phyloP scores from a whole-genome alignment of 2,888 invertebrate species.

The Mesorhabditis sp. region DNA sequence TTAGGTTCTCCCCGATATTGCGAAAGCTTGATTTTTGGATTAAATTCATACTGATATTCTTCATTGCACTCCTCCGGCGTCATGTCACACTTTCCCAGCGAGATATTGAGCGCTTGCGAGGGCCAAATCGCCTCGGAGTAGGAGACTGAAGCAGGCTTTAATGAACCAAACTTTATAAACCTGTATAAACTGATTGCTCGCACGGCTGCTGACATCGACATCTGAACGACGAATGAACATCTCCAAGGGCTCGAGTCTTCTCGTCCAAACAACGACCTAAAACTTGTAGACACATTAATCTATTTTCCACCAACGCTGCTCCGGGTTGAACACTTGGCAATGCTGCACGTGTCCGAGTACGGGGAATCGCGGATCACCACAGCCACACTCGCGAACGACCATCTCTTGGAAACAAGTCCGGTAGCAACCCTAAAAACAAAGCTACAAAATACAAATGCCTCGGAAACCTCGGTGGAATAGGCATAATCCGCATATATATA shows the following conservation, averaged over 20 bases:
- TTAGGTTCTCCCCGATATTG: not conserved
- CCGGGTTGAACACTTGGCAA: constrained; percentile 50
- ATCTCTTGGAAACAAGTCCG: constrained; percentile 53
- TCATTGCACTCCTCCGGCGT: constrained; percentile 46
- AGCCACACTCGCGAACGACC: constrained; percentile 48
- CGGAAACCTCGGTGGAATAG: constrained; percentile 49
- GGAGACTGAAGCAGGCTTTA: constrained; percentile 18
- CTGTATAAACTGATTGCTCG: constrained; percentile 47
- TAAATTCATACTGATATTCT: constrained; percentile 40
- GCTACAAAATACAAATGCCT: constrained; percentile 7
- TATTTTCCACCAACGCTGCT: constrained; percentile 23
- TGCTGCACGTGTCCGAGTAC: constrained; percentile 36
- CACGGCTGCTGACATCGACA: constrained; percentile 54
- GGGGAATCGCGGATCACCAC: constrained; percentile 55
- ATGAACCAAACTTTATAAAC: not conserved
- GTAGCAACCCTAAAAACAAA: constrained; percentile 46
- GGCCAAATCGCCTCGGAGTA: constrained; percentile 56
- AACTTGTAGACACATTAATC: not conserved
- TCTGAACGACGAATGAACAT: constrained; percentile 38
- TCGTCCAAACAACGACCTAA: constrained; percentile 52
- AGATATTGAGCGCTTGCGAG: constrained; percentile 45
- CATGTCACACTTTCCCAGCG: constrained; percentile 41
- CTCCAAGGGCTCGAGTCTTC: constrained; percentile 42
- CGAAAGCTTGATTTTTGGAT: too few relatives aligned
- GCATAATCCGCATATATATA: constrained; percentile 50